phyloP scores from a whole-genome alignment of 2,888 invertebrate genomes.

The Chaetogeoica ovagalla region DNA sequence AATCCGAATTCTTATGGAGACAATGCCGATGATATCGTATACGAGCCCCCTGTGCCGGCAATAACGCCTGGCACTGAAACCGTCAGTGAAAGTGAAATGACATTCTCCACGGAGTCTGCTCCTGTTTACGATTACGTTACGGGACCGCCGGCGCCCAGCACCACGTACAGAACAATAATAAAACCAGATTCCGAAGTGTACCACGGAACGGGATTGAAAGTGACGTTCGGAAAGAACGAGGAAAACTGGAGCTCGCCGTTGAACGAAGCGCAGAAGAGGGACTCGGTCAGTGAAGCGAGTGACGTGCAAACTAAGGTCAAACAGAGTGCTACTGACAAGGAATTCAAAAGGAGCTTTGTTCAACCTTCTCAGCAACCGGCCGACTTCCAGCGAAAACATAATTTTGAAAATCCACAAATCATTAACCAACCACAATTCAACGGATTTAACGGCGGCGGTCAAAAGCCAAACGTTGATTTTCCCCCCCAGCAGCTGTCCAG shows the following conservation, averaged over 20 bases:
- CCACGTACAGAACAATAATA: conserved; percentile 81
- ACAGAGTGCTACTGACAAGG: conserved; percentile 3
- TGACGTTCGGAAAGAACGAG: conserved; percentile 73
- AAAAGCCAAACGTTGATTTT: conserved; percentile 24
- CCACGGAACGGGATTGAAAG: conserved; percentile 75
- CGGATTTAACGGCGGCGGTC: neutral
- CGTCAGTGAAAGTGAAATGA: conserved; percentile 55
- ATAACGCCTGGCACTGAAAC: conserved; percentile 66
- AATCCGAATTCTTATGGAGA: conserved; percentile 68
- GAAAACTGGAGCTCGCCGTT: conserved; percentile 65
- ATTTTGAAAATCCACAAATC: conserved; percentile 25
- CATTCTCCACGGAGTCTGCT: conserved; percentile 41
- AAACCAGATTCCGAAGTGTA: conserved; percentile 84
- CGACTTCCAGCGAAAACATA: conserved; percentile 22
- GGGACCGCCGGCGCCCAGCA: conserved; percentile 67
- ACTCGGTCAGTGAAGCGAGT: conserved; percentile 48
- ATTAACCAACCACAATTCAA: conserved; percentile 50
- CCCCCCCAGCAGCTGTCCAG: conserved; percentile 41
- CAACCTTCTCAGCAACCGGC: conserved; percentile 8
- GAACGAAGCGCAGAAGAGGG: conserved; percentile 53
- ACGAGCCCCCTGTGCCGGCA: conserved; percentile 80
- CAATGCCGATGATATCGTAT: conserved; percentile 68
- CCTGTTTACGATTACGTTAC: conserved; percentile 56
- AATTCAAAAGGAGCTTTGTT: conserved; percentile 37
- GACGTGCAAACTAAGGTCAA: conserved; percentile 27